phyloP scores from a whole-genome alignment of 2,888 invertebrate genomes.

The Clusia tigrina region DNA sequence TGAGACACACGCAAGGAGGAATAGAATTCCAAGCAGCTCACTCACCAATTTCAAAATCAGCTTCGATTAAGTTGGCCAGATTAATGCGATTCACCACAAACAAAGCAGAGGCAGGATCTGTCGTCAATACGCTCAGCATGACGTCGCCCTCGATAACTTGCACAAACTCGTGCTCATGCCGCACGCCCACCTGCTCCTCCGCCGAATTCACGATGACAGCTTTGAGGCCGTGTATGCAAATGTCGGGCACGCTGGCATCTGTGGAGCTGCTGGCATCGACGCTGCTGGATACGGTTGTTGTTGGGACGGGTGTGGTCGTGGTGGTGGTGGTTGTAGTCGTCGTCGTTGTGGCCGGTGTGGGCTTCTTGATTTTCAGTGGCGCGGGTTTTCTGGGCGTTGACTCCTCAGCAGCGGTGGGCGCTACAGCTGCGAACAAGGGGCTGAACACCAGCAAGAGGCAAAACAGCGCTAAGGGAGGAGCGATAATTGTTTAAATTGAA shows the following conservation, averaged over 20 bases:
- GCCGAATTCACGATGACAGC: conserved; percentile 36
- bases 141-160: conserved; percentile 60
- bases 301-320: conserved; percentile 1
- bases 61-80: conserved; percentile 56
- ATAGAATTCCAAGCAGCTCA: neutral
- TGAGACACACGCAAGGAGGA: neutral
- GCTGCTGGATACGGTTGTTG: conserved; percentile 27
- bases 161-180: conserved; percentile 51
- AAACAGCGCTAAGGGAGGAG: neutral
- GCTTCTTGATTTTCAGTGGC: conserved; percentile 34
- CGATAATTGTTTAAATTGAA: too few species aligned
- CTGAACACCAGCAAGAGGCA: neutral
- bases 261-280: conserved; percentile 29
- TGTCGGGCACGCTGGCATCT: conserved; percentile 46
- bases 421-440: neutral
- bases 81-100: conserved; percentile 63
- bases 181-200: conserved; percentile 40
- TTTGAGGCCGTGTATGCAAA: conserved; percentile 59
- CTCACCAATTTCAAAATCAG: conserved; percentile 61
- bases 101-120: conserved; percentile 57
- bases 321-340: conserved; percentile 16
- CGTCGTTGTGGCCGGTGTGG: conserved; percentile 20
- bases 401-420: conserved; percentile 17
- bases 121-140: conserved; percentile 59
- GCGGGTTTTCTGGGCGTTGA: conserved; percentile 16